Evolutionary conservation across 2,888 invertebrate genomes (phyloP), one percentile per base, ranked within the genome.

Genomic region (Rhagophthalmus giganteus): DNA sequence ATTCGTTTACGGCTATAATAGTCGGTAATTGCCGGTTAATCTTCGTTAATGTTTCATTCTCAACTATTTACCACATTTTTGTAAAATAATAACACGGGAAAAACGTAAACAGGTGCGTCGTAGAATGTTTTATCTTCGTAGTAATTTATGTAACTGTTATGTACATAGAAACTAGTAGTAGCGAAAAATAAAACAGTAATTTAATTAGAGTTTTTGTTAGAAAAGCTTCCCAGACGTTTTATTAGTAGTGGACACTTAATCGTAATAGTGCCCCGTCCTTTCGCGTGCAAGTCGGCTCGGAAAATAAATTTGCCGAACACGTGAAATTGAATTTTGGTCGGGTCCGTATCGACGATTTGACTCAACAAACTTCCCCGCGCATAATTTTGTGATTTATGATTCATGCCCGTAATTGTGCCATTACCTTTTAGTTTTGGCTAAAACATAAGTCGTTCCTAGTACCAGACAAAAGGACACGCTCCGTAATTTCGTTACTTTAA

Each of bases 21-120:
- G 69, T 63, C 62, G 61, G 61, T 71, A 71, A 72, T 72, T 71
- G 63, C 67, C 40, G 52, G 59, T 62, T 64, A 66, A 67, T 66
- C 61, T 60, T 58, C 62, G 58, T 64, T 63, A 64, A 65, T 68
- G 69, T 58, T 64, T 65, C 67, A 65, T 67, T 69, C 64, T 62
- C 44, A 57, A 65, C 66, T 63, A 69, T 70, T 70, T 70, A 70
- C 70, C 61, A 65, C 71, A 71, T 71, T 70, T 72, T 69, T 71
- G 66, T 63, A 60, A 69, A 71, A 69, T 67, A 64, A 65, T 66
- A 61, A 62, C 54, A 51, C 31, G 52, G 49, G 54, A 59, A 63
- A 61, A 62, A 61, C 32, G 49, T 27, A 44, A 64, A 61, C 68
- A 68, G 66, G 65, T 68, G 69, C 58, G 56, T 48, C 53, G 38